These are phyloP conservation scores for Microctenopoma lineatum DNA, from an alignment of 2,797 vertebrate species.

Conservation along the genomic window DNA sequence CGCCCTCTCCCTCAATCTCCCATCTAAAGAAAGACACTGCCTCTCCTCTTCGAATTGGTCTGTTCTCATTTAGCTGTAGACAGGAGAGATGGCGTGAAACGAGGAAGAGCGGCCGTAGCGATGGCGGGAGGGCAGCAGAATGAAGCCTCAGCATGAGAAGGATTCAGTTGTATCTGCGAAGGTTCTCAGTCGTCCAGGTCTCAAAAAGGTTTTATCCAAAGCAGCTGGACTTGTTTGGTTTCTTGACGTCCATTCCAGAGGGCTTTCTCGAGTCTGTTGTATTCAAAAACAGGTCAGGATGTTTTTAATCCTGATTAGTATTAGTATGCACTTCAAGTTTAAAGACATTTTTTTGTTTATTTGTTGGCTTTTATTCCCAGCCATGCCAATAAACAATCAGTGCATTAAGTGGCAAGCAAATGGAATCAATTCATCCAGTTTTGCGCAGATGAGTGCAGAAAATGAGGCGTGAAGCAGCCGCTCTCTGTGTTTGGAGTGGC, in stretches of 20 bases:
- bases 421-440: constrained; percentile 83
- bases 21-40: constrained; percentile 54
- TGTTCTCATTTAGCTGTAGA: constrained; percentile 73
- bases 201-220: too few relatives aligned
- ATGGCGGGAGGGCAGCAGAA: not conserved
- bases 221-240: too few relatives aligned
- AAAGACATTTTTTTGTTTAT: constrained; percentile 66
- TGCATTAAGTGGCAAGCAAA: constrained; percentile 81
- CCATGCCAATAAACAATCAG: constrained; percentile 81
- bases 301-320: constrained; percentile 63
- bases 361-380: constrained; percentile 71
- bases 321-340: constrained; percentile 56
- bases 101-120: constrained; percentile 16
- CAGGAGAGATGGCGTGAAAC: constrained; percentile 54
- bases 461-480: constrained; percentile 82
- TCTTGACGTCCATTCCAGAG: too few relatives aligned
- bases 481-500: constrained; percentile 79
- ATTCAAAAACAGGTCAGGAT: constrained; percentile 48
- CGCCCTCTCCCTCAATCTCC: constrained; percentile 14
- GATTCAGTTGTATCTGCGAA: too few relatives aligned
- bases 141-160: constrained; percentile 2
- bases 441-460: constrained; percentile 81
- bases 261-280: not conserved
- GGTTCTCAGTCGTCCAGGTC: too few relatives aligned
- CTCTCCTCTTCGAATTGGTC: constrained; percentile 67